phyloP scores from a whole-genome alignment of 2,113 vertebrate genomes.

The Mohoua ochrocephala region DNA sequence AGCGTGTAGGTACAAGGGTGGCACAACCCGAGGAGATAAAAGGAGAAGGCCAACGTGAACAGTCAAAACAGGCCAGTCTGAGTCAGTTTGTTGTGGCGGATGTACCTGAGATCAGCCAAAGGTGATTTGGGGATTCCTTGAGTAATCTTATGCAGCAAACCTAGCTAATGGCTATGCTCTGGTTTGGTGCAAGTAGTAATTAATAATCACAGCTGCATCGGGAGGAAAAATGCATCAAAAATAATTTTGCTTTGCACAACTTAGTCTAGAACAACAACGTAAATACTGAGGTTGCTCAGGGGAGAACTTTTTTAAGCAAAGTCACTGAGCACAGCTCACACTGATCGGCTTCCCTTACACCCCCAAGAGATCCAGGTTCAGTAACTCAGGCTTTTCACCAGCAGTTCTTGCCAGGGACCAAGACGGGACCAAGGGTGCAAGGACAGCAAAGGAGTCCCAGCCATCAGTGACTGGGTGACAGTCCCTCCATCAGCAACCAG shows the following conservation, averaged over 20 bases:
- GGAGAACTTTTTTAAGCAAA: neutral
- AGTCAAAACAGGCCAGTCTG: neutral
- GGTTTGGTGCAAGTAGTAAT: neutral
- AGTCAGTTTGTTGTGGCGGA: neutral
- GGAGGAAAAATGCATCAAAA: neutral
- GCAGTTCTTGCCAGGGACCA: neutral
- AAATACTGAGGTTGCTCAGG: neutral
- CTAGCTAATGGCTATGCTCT: neutral
- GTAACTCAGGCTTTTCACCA: neutral
- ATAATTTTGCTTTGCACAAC: neutral
- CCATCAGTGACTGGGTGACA: neutral
- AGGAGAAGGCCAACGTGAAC: neutral
- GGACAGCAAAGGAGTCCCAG: neutral
- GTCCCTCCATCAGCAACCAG: neutral
- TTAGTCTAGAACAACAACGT: neutral
- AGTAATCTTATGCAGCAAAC: neutral
- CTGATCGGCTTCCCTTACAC: neutral
- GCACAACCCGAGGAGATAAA: neutral
- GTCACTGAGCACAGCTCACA: neutral
- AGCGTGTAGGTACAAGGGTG: neutral
- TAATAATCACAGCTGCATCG: rapidly evolving
- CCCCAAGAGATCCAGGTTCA: neutral
- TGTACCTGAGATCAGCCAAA: neutral
- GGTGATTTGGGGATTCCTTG: neutral
- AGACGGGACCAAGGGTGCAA: neutral